Conservation (phyloP, 2,888 invertebrate genomes). For the Cyaniris semiargus region DNA sequence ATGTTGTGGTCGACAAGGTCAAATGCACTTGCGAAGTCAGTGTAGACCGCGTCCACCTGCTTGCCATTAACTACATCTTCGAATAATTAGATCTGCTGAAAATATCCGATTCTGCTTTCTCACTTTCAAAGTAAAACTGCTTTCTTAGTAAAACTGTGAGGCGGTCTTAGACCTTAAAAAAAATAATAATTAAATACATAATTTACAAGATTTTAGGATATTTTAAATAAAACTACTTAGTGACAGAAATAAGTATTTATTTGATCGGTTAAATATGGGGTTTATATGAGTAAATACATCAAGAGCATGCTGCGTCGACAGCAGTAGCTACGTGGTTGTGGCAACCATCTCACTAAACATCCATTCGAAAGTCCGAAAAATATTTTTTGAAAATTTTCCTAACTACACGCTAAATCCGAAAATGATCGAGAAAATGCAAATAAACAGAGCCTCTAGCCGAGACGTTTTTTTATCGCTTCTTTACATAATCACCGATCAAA, state of each 20-base stretch:
- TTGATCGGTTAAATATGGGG: conserved; percentile 10
- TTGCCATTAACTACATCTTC: conserved; percentile 25
- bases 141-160: too few relatives aligned
- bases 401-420: neutral
- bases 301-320: neutral
- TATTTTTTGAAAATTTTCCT: neutral
- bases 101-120: too few relatives aligned
- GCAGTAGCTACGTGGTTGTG: neutral
- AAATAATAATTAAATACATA: too few relatives aligned
- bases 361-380: neutral
- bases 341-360: neutral
- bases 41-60: conserved; percentile 32
- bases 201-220: neutral
- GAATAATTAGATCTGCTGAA: neutral
- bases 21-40: conserved; percentile 33
- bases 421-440: neutral
- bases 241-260: conserved; percentile 1
- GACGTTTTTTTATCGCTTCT: too few relatives aligned
- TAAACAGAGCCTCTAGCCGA: neutral
- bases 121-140: too few relatives aligned
- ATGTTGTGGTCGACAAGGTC: too few relatives aligned
- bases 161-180: too few relatives aligned
- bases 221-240: neutral
- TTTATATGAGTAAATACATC: neutral
- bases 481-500: too few relatives aligned